Base-by-base conservation (phyloP, 2,888 invertebrate genomes). In the Melieria crassipennis region DNA sequence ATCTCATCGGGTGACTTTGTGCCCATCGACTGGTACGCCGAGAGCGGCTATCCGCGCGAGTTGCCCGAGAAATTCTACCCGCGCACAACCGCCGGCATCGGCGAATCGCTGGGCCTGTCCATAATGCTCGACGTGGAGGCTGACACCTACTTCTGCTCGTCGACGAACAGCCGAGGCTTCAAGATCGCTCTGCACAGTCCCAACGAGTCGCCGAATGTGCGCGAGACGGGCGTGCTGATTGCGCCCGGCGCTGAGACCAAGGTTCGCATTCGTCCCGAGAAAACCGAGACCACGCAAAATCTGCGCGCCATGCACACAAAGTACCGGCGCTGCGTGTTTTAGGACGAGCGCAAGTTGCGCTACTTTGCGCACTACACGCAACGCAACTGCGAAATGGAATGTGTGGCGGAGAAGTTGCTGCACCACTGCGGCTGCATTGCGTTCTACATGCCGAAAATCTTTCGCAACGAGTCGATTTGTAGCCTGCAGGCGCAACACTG, bases 61-160 rank as follows among this genome's bases (percentile, higher is more conserved):
- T 86, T 90, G 4, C 88, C 89, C 4, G 72, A 85, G 1, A 88
- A 89, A 48, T 89, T 90, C 1, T 89, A 91, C 79, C 93, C 93
- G 0, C 77, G 77, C 4, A 78, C 81, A 5, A 78, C 83, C 4
- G 78, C 81, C 56, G 85, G 94, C 55, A 89, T 92, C 11, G 94
- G 94, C 6, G 90, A 91, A 42, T 90, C 91, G 75, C 88, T 93
- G 69, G 94, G 94, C 0, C 87, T 94, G 56, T 90, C 91, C 1
- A 82, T 94, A 11, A 88, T 91, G 0, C 85, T 94, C 57, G 92
- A 94, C 80, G 92, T 92, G 0, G 90, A 92, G 75, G 79, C 91
- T 4, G 89, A 89, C 1, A 91, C 93, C 79, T 95, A 94, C 82
- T 94, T 91, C 83, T 94, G 94, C 81, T 93, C 94, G 3, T 92